Evolutionary conservation across 1,140 invertebrate genomes (phyloP).

Genomic region (Pogonus chalceus): DNA sequence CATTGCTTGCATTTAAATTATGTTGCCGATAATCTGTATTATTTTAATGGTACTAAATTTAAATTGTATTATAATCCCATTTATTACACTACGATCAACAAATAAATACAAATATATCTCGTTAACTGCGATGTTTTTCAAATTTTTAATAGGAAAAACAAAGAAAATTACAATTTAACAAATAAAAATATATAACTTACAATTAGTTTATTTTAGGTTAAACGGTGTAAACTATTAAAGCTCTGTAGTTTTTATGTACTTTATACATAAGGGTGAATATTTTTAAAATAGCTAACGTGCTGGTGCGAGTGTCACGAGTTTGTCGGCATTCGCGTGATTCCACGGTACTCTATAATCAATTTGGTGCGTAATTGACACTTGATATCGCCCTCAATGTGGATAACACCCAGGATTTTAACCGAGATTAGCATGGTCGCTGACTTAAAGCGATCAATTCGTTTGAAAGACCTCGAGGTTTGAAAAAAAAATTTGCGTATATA

Average conservation of each 20-base stretch:
- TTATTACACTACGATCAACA: no score
- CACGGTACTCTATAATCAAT: conserved; percentile 4
- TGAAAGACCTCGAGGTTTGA: no score
- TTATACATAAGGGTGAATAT: not conserved
- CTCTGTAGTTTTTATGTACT: not conserved
- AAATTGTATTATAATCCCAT: no score
- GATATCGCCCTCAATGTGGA: conserved; percentile 1
- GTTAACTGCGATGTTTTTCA: no score
- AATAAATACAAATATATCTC: no score
- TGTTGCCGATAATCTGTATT: no score
- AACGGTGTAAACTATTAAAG: not conserved
- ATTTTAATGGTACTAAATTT: no score
- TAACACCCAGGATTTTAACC: conserved; percentile 2
- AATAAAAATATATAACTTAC: not conserved
- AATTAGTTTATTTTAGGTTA: not conserved
- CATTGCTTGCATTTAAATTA: no score
- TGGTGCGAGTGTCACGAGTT: not conserved
- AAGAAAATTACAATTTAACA: no score
- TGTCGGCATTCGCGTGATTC: not conserved
- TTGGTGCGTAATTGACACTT: conserved; percentile 5
- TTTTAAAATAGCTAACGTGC: no score
- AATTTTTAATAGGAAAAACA: no score
- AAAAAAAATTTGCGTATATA: no score
- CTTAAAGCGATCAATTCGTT: not conserved
- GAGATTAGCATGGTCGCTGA: not conserved